Evolutionary conservation across 2,797 vertebrate genomes (phyloP).

Genomic region (Pteronotus mesoamericanus): DNA sequence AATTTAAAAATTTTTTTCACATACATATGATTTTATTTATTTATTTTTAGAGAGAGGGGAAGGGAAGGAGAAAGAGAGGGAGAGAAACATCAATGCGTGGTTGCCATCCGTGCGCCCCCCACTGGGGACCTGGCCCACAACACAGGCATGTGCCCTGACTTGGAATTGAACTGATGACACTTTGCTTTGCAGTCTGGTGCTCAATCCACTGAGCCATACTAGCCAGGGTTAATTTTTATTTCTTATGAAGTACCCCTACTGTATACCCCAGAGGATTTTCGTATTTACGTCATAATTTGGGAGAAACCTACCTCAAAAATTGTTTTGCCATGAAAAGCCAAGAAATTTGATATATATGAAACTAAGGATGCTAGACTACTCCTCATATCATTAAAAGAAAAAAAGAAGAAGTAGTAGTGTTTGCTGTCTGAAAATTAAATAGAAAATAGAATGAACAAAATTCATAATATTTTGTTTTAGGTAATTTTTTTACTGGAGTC

Average conservation of each 20-base stretch:
- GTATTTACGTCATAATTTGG: background rate
- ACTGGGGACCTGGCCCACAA: too few relatives aligned
- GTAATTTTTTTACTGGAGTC: background rate
- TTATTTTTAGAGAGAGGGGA: too few relatives aligned
- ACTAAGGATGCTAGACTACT: background rate
- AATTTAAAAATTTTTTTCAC: too few relatives aligned
- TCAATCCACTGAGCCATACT: too few relatives aligned
- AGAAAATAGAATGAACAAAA: background rate
- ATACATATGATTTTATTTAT: too few relatives aligned
- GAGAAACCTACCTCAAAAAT: background rate
- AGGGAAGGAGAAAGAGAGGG: too few relatives aligned
- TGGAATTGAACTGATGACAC: too few relatives aligned
- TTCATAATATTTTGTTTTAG: background rate
- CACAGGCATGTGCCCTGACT: too few relatives aligned
- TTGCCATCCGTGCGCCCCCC: too few relatives aligned
- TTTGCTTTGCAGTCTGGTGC: too few relatives aligned
- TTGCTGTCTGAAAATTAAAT: background rate
- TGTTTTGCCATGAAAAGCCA: conserved; percentile 6
- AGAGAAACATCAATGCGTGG: too few relatives aligned
- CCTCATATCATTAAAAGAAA: background rate
- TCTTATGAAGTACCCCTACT: background rate
- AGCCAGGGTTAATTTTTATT: background rate
- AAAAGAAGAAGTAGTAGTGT: background rate
- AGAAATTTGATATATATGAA: background rate
- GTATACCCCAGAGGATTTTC: background rate